Conservation (phyloP, 2,888 invertebrate genomes). For the Geophilus truncorum region DNA sequence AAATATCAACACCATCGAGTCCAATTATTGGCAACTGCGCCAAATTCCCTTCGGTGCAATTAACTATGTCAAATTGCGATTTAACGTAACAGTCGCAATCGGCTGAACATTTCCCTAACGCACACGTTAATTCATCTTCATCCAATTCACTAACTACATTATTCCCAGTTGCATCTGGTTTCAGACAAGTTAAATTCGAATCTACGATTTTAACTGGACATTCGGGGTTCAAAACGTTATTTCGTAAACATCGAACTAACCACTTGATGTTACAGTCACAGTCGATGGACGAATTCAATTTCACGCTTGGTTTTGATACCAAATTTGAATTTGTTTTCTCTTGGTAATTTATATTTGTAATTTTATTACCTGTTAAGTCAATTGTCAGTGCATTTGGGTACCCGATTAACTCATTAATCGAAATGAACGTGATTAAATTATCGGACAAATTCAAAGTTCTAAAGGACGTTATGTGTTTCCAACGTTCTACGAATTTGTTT, state of each 20-base stretch:
- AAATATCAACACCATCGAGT: background rate
- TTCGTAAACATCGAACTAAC: background rate
- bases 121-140: background rate
- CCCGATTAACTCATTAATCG: background rate
- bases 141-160: background rate
- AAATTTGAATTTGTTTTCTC: background rate
- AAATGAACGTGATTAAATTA: background rate
- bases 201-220: background rate
- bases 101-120: background rate
- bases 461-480: background rate
- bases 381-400: background rate
- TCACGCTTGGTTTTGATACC: background rate
- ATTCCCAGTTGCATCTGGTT: background rate
- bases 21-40: background rate
- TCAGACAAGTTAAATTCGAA: background rate
- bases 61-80: background rate
- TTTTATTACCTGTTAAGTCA: background rate
- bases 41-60: background rate
- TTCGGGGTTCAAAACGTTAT: background rate
- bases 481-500: background rate
- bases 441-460: background rate
- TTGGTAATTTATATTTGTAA: background rate
- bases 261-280: background rate
- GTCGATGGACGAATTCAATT: background rate
- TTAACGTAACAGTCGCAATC: background rate